Percentiles rank a stretch among this genome's conserved stretches.
phyloP scores from a whole-genome alignment of 2,888 invertebrate genomes.

The Dorcus parallelipipedus region DNA sequence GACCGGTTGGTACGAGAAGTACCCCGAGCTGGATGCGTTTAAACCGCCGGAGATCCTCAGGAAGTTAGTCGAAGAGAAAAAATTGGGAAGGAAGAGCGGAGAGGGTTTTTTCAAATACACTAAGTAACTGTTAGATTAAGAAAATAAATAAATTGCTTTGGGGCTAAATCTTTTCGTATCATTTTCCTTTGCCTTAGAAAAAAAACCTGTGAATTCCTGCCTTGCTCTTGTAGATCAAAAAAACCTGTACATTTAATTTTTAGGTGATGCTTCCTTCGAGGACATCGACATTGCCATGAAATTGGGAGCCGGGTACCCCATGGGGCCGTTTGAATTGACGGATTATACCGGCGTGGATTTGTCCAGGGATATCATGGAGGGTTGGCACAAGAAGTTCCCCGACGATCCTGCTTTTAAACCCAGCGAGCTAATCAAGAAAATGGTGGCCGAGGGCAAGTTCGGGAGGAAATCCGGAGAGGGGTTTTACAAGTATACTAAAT shows the following conservation, averaged over 20 bases:
- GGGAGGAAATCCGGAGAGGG: slow-evolving; percentile 75
- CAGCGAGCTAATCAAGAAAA: slow-evolving; percentile 58
- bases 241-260: slow-evolving; percentile 1
- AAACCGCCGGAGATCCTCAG: slow-evolving; percentile 59
- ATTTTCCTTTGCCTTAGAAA: no score
- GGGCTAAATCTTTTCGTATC: not conserved
- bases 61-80: slow-evolving; percentile 72
- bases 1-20: slow-evolving; percentile 75
- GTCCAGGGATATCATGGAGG: slow-evolving; percentile 67
- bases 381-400: slow-evolving; percentile 69
- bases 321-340: slow-evolving; percentile 78
- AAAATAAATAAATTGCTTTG: not conserved
- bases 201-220: no score
- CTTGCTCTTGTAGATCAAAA: no score
- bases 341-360: slow-evolving; percentile 80
- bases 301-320: slow-evolving; percentile 77
- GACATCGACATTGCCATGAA: slow-evolving; percentile 85
- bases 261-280: slow-evolving; percentile 61
- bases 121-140: not conserved
- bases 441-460: slow-evolving; percentile 70
- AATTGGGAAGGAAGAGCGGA: slow-evolving; percentile 74
- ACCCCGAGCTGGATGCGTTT: slow-evolving; percentile 66
- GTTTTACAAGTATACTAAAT: slow-evolving; percentile 64
- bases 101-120: slow-evolving; percentile 81
- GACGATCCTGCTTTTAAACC: slow-evolving; percentile 60